These are phyloP conservation scores for Chrysochloris asiatica DNA, from an alignment of 2,113 vertebrate species.

Conservation along the genomic window DNA sequence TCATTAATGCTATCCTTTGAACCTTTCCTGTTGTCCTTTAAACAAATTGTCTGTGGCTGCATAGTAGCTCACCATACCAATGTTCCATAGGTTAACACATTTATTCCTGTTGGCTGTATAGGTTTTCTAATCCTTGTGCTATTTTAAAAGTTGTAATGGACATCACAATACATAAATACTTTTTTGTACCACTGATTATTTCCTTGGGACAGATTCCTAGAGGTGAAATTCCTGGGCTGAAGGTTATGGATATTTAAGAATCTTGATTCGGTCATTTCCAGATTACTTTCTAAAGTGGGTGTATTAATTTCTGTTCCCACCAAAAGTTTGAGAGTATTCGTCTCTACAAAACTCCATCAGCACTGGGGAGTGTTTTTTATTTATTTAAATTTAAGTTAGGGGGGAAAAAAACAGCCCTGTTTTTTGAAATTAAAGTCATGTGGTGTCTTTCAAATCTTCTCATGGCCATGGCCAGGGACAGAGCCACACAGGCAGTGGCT, in stretches of 20 bases:
- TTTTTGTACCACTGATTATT: slow-evolving; percentile 9
- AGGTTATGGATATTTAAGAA: slow-evolving; percentile 29
- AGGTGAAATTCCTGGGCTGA: slow-evolving; percentile 33
- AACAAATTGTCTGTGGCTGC: not conserved
- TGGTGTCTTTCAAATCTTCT: not conserved
- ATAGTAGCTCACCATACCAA: not conserved
- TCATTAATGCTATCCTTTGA: slow-evolving; percentile 24
- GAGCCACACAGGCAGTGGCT: not conserved
- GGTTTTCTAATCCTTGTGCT: slow-evolving; percentile 10
- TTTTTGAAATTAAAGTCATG: slow-evolving; percentile 7
- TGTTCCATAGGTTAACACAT: not conserved
- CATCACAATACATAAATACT: slow-evolving; percentile 1
- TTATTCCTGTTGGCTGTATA: not conserved
- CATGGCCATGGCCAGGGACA: not conserved
- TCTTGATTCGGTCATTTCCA: slow-evolving; percentile 30
- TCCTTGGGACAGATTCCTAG: slow-evolving; percentile 10
- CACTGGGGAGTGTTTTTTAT: not conserved
- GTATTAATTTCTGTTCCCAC: not conserved
- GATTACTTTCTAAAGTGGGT: slow-evolving; percentile 21
- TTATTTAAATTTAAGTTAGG: slow-evolving; percentile 26
- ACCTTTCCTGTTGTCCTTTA: not conserved
- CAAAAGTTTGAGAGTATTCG: not conserved
- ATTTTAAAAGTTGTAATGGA: slow-evolving; percentile 17
- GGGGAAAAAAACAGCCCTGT: not conserved
- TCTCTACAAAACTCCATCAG: not conserved